Conservation (phyloP, 2,113 vertebrate species). For the Chascanopsetta lugubris region DNA sequence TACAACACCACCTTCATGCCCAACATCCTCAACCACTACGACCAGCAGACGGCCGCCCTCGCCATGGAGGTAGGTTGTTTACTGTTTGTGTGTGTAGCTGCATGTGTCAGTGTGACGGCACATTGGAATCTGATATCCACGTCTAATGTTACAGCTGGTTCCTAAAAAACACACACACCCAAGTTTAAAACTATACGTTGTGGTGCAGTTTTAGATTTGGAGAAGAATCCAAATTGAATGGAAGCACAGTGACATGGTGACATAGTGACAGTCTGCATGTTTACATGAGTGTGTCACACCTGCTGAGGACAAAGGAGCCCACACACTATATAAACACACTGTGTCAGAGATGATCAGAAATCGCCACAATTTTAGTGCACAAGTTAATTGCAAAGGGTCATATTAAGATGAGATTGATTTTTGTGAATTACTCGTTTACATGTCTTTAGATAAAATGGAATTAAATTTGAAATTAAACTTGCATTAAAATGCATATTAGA, state of each 20-base stretch:
- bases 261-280: conserved; percentile 19
- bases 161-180: background rate
- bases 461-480: no score
- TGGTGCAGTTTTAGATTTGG: background rate
- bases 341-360: background rate
- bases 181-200: background rate
- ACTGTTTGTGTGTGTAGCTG: conserved; percentile 4
- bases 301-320: conserved; percentile 39
- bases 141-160: conserved; percentile 11
- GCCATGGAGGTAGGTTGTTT: conserved; percentile 93
- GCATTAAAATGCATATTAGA: no score
- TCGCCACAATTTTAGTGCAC: no score
- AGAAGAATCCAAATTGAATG: conserved; percentile 4
- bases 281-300: conserved; percentile 29
- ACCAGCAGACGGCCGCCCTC: conserved; percentile 95
- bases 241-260: no score
- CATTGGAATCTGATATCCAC: conserved; percentile 23
- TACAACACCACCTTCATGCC: conserved; percentile 99
- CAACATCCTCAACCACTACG: conserved; percentile 97
- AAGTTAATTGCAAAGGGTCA: no score
- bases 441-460: no score
- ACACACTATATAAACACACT: background rate
- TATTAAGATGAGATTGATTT: no score
- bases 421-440: no score
- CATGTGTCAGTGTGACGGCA: conserved; percentile 10